Evolutionary conservation across 2,113 vertebrate species (phyloP).

Genomic region (Calyptommatus sinebrachiatus): DNA sequence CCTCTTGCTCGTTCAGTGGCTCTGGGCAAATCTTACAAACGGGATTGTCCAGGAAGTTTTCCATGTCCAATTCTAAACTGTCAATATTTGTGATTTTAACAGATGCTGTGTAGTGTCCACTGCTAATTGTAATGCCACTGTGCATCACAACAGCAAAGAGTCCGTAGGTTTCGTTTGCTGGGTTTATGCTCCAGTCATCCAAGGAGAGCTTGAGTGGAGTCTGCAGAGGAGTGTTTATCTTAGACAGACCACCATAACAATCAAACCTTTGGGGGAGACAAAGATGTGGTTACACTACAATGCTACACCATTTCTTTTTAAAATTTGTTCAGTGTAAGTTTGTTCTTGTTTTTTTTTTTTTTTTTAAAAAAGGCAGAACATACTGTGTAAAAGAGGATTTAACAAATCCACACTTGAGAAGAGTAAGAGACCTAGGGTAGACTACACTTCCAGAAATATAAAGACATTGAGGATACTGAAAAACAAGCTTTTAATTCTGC

Average conservation of each 20-base stretch:
- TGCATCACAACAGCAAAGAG: constrained; percentile 97
- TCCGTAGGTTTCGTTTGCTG: constrained; percentile 83
- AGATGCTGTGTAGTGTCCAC: constrained; percentile 95
- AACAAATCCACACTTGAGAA: background rate
- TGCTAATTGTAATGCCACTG: constrained; percentile 95
- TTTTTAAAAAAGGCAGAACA: background rate
- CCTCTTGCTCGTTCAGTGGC: constrained; percentile 68
- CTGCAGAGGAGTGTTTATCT: constrained; percentile 93
- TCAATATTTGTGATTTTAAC: constrained; percentile 83
- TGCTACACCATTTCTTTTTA: accelerated
- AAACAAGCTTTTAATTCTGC: background rate
- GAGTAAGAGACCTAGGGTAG: background rate
- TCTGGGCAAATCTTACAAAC: constrained; percentile 67
- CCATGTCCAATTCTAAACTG: constrained; percentile 70
- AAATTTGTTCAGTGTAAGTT: background rate
- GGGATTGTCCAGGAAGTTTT: constrained; percentile 65
- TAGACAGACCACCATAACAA: constrained; percentile 91
- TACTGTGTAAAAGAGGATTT: background rate
- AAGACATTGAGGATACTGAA: background rate
- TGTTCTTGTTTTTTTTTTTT: background rate
- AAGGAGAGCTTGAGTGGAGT: constrained; percentile 88
- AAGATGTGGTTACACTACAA: background rate
- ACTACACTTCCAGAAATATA: background rate
- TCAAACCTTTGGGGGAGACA: constrained; percentile 77
- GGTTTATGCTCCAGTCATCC: constrained; percentile 91